These are phyloP conservation scores for Coregonus clupeaformis DNA, from an alignment of 2,113 vertebrate genomes.

Conservation along the genomic window DNA sequence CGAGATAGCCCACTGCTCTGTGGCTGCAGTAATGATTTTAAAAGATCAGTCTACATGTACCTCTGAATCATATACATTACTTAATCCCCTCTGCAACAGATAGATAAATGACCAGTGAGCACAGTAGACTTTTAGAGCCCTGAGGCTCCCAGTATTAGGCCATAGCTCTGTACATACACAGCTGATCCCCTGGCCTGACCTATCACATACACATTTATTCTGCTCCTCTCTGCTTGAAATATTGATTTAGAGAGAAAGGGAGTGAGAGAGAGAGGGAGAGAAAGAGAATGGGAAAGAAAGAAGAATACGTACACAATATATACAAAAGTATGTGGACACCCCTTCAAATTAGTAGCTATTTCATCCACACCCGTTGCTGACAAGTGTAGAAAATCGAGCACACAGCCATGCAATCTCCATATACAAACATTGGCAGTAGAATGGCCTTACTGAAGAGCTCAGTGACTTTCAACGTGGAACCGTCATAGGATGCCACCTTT, in stretches of 20 bases:
- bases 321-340: too few relatives aligned
- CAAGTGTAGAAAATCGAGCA: too few relatives aligned
- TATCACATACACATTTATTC: conserved; percentile 49
- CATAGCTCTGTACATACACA: background rate
- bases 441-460: too few relatives aligned
- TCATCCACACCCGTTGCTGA: too few relatives aligned
- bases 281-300: too few relatives aligned
- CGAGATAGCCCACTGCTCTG: background rate
- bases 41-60: background rate
- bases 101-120: background rate
- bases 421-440: too few relatives aligned
- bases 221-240: conserved; percentile 27
- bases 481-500: too few relatives aligned
- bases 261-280: background rate
- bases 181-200: conserved; percentile 13
- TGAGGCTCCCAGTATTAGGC: background rate
- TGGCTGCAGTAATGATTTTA: conserved; percentile 3
- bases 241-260: conserved; percentile 33
- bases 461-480: too few relatives aligned
- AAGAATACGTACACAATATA: too few relatives aligned
- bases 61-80: conserved; percentile 5
- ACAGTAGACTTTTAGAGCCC: background rate
- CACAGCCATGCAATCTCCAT: too few relatives aligned
- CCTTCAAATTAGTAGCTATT: too few relatives aligned
- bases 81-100: background rate